phyloP scores from a whole-genome alignment of 2,888 invertebrate genomes.

The Anticlea derivata region DNA sequence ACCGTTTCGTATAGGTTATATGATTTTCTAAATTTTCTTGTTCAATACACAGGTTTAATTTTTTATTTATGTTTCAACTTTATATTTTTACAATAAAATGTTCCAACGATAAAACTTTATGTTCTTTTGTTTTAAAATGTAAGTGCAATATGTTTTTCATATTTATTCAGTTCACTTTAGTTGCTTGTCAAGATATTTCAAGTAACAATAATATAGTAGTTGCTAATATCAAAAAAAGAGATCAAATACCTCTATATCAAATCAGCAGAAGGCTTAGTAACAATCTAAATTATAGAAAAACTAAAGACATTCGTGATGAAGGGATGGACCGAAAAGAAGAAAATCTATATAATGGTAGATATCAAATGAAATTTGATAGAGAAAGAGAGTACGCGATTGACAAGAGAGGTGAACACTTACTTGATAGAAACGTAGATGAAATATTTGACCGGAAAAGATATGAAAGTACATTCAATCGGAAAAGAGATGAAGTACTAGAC shows the following conservation, averaged over 20 bases:
- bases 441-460: not conserved
- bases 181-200: conserved; percentile 21
- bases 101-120: not conserved
- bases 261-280: conserved; percentile 19
- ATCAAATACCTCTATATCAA: conserved; percentile 27
- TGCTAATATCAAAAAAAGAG: conserved; percentile 30
- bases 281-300: conserved; percentile 32
- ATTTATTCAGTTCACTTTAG: conserved; percentile 21
- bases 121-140: not conserved
- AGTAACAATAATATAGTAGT: conserved; percentile 21
- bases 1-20: no score
- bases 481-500: not conserved
- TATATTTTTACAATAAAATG: not conserved
- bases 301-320: conserved; percentile 29
- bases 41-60: not conserved
- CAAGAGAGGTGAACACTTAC: not conserved
- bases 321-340: not conserved
- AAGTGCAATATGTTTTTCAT: conserved; percentile 16
- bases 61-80: not conserved
- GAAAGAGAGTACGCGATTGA: no score
- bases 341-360: not conserved
- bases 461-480: not conserved
- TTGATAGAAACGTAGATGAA: not conserved
- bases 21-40: no score
- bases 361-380: no score